Evolutionary conservation across 2,113 vertebrate genomes (phyloP).

Genomic region (Nyctibius bracteatus): DNA sequence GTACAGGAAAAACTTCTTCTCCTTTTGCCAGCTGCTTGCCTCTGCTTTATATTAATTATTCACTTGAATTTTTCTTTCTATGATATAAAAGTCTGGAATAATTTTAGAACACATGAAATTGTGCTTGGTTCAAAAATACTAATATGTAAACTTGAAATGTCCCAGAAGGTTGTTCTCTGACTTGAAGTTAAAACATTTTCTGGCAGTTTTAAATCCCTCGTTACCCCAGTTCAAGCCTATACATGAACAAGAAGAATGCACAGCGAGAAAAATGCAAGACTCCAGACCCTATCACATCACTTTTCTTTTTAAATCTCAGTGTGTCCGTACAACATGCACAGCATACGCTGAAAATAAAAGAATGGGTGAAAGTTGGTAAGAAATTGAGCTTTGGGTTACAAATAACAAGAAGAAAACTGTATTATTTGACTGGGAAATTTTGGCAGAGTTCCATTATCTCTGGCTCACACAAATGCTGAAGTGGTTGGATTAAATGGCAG

Average conservation of each 20-base stretch:
- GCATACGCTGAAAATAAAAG: not conserved
- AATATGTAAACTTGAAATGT: not conserved
- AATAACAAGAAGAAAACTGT: not conserved
- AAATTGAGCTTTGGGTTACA: not conserved
- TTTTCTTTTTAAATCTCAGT: not conserved
- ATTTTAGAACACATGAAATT: not conserved
- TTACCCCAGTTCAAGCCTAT: conserved; percentile 8
- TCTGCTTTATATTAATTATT: not conserved
- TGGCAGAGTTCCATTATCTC: not conserved
- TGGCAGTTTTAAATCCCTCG: not conserved
- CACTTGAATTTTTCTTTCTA: not conserved
- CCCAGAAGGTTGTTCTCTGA: not conserved
- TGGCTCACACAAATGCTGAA: not conserved
- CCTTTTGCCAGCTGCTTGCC: not conserved
- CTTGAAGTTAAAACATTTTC: not conserved
- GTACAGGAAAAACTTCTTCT: not conserved
- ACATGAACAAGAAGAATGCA: not conserved
- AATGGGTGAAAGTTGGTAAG: not conserved
- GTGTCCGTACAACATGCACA: not conserved
- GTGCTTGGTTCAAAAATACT: not conserved
- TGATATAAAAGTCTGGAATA: not conserved
- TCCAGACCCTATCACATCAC: not conserved
- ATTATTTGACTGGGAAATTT: not conserved
- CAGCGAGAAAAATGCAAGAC: not conserved
- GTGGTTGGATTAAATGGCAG: conserved; percentile 2